These are phyloP conservation scores for Acanthosepion lycidas DNA, from an alignment of 2,888 invertebrate species.

Conservation along the genomic window DNA sequence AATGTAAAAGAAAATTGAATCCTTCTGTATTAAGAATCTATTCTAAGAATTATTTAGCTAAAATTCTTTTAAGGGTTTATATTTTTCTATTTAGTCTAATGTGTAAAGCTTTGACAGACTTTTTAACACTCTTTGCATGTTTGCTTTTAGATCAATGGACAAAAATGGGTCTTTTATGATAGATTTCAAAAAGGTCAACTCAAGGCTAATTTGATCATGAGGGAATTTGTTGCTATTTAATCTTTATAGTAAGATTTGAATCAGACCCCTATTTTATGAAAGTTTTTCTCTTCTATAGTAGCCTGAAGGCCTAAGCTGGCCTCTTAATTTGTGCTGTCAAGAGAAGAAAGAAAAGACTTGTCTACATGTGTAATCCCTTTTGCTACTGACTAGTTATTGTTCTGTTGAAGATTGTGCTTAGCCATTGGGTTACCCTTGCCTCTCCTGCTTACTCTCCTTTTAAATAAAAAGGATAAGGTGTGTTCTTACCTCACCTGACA, in stretches of 20 bases:
- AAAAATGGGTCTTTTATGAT: not conserved
- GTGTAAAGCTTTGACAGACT: not conserved
- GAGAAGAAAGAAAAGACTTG: not conserved
- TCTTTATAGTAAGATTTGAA: not conserved
- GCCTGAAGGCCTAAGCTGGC: not conserved
- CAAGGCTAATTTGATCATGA: not conserved
- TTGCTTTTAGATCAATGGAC: not conserved
- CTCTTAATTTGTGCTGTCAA: not conserved
- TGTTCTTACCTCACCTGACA: not conserved
- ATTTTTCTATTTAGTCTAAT: not conserved
- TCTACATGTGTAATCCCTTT: not conserved
- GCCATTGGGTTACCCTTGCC: not conserved
- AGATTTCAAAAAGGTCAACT: not conserved
- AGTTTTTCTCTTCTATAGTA: not conserved
- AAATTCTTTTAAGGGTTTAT: no score
- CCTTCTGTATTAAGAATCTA: no score
- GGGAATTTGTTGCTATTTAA: not conserved
- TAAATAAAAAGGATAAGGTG: not conserved
- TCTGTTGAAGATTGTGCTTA: not conserved
- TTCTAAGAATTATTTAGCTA: no score
- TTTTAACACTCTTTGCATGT: not conserved
- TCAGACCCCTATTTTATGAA: not conserved
- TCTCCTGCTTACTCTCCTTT: not conserved
- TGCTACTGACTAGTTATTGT: not conserved
- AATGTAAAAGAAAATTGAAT: no score